phyloP scores from a whole-genome alignment of 2,888 invertebrate species.

The Leistus spinibarbis region DNA sequence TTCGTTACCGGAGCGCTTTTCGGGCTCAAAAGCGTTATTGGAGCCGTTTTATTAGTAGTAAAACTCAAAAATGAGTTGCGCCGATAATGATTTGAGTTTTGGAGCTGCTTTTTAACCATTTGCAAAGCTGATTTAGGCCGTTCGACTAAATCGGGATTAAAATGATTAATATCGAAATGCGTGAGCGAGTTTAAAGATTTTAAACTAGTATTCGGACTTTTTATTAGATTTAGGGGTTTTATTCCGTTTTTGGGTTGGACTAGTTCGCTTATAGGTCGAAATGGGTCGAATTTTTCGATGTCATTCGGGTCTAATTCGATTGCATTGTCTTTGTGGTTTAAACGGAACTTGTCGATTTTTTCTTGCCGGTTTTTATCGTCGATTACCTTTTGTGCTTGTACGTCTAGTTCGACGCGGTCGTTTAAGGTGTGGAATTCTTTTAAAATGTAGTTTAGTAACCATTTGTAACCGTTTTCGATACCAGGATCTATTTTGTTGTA shows the following conservation, averaged over 20 bases:
- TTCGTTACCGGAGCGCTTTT: slow-evolving; percentile 25
- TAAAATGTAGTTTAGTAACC: slow-evolving; percentile 74
- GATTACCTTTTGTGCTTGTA: slow-evolving; percentile 63
- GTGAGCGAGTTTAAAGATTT: slow-evolving; percentile 46
- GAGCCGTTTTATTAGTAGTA: slow-evolving; percentile 51
- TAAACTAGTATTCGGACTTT: slow-evolving; percentile 35
- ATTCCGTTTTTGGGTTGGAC: slow-evolving; percentile 10
- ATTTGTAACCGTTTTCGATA: slow-evolving; percentile 70
- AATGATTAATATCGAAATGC: slow-evolving; percentile 30
- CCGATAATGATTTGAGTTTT: slow-evolving; percentile 35
- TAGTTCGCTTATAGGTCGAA: slow-evolving; percentile 33
- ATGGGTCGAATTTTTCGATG: slow-evolving; percentile 23
- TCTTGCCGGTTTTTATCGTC: slow-evolving; percentile 57
- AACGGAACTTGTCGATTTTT: slow-evolving; percentile 50
- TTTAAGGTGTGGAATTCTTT: slow-evolving; percentile 69
- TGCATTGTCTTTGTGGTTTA: slow-evolving; percentile 12
- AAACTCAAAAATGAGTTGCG: slow-evolving; percentile 15
- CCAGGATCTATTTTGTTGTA: slow-evolving; percentile 68
- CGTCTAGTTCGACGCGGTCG: slow-evolving; percentile 66
- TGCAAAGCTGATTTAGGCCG: slow-evolving; percentile 55
- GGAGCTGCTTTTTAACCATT: slow-evolving; percentile 53
- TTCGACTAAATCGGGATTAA: slow-evolving; percentile 40
- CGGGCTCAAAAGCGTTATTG: slow-evolving; percentile 46
- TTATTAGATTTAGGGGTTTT: neutral
- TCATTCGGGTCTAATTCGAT: slow-evolving; percentile 7